Evolutionary conservation across 2,113 vertebrate species (phyloP).

Genomic region (Paratilapia polleni): DNA sequence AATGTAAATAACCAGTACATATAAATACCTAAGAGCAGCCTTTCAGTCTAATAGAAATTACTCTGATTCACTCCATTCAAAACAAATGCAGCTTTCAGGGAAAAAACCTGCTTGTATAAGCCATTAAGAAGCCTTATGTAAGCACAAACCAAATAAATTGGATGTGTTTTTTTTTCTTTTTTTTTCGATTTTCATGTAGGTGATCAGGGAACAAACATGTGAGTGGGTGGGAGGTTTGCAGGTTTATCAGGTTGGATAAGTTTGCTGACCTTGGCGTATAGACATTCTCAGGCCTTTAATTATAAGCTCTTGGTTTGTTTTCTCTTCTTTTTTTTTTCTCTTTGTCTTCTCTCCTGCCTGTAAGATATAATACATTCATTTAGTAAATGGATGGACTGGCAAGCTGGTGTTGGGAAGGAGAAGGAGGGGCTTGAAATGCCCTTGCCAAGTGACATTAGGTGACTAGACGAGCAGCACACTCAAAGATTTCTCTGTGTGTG

Average conservation of each 20-base stretch:
- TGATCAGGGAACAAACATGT: constrained; percentile 35
- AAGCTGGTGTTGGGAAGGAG: constrained; percentile 33
- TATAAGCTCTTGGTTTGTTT: background rate
- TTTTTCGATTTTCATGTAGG: constrained; percentile 17
- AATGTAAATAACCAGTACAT: background rate
- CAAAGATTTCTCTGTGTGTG: constrained; percentile 25
- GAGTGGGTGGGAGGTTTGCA: background rate
- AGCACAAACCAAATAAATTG: constrained; percentile 44
- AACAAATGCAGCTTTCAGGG: constrained; percentile 39
- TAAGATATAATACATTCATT: constrained; percentile 73
- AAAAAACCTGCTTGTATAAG: constrained; percentile 41
- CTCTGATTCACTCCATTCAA: background rate
- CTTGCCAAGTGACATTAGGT: constrained; percentile 70
- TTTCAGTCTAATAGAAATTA: constrained; percentile 2
- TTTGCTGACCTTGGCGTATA: constrained; percentile 26
- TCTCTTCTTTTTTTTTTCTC: background rate
- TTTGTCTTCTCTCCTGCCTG: constrained; percentile 5
- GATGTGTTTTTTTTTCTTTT: background rate
- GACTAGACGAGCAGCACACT: constrained; percentile 26
- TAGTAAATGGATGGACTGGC: constrained; percentile 81
- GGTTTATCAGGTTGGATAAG: constrained; percentile 27
- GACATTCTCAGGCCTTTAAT: background rate
- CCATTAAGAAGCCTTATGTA: constrained; percentile 48
- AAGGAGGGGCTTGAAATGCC: constrained; percentile 50
- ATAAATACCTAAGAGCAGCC: background rate